Evolutionary conservation across 2,797 vertebrate genomes (phyloP).

Genomic region (Labeo calbasu): DNA sequence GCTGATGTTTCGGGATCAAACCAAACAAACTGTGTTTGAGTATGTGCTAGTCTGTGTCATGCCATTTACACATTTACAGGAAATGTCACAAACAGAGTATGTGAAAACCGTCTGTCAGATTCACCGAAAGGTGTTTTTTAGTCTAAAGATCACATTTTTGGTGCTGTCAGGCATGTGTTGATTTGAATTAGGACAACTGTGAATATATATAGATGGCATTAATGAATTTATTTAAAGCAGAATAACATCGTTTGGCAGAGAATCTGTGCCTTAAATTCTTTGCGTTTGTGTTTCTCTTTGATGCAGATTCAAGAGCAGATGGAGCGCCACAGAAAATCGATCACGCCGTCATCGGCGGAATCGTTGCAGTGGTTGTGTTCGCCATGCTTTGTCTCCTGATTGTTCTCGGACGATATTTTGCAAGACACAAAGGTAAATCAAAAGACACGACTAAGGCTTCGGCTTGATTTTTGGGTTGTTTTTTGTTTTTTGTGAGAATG

Average conservation of each 20-base stretch:
- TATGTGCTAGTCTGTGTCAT: conserved; percentile 1
- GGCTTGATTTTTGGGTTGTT: not conserved
- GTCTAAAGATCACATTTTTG: not conserved
- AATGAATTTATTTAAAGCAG: conserved; percentile 40
- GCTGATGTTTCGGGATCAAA: conserved; percentile 23
- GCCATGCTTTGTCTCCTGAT: conserved; percentile 98
- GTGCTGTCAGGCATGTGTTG: not conserved
- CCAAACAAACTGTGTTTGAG: conserved; percentile 27
- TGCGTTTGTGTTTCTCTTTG: conserved; percentile 60
- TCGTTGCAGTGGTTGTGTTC: conserved; percentile 98
- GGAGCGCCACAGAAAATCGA: conserved; percentile 92
- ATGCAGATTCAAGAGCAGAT: conserved; percentile 92
- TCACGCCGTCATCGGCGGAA: conserved; percentile 96
- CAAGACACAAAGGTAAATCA: conserved; percentile 97
- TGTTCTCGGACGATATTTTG: conserved; percentile 96
- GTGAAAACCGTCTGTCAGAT: conserved; percentile 17
- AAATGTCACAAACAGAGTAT: not conserved
- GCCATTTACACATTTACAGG: conserved; percentile 22
- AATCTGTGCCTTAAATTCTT: conserved; percentile 26
- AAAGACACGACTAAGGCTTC: not conserved
- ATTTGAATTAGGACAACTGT: conserved; percentile 15
- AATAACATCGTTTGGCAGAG: conserved; percentile 8
- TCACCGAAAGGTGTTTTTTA: not conserved
- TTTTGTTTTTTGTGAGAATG: not conserved
- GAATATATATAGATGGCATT: conserved; percentile 8